These are phyloP conservation scores for Apogon hyalosoma DNA, from an alignment of 2,797 vertebrate species.

Conservation along the genomic window DNA sequence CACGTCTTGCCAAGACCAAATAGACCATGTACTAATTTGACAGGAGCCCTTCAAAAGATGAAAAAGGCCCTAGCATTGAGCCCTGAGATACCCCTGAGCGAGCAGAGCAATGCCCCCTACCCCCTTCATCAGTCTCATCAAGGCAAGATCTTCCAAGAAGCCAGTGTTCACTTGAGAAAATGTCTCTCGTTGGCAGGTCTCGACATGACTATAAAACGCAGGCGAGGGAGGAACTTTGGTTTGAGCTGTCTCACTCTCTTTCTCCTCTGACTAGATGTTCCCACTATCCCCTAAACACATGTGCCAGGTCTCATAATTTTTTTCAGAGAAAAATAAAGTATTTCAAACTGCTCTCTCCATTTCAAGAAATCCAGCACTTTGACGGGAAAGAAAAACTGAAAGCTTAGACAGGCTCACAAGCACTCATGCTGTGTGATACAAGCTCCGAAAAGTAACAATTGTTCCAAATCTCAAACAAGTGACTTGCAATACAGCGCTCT, in stretches of 20 bases:
- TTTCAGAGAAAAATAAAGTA: conserved; percentile 90
- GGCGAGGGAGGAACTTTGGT: conserved; percentile 93
- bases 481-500: conserved; percentile 81
- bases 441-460: conserved; percentile 77
- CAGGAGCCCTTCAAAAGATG: conserved; percentile 67
- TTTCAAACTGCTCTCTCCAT: conserved; percentile 86
- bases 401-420: conserved; percentile 74
- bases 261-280: conserved; percentile 90
- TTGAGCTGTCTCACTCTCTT: conserved; percentile 91
- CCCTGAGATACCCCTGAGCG: conserved; percentile 72
- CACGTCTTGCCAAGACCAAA: conserved; percentile 90
- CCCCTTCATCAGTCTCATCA: conserved; percentile 81
- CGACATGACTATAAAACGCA: conserved; percentile 99
- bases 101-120: conserved; percentile 64
- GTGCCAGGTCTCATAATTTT: conserved; percentile 99
- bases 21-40: conserved; percentile 82
- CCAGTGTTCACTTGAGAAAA: conserved; percentile 94
- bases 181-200: conserved; percentile 99
- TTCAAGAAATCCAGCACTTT: conserved; percentile 87
- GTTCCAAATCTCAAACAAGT: conserved; percentile 74
- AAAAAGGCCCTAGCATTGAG: conserved; percentile 68
- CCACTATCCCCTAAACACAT: conserved; percentile 87
- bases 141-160: conserved; percentile 93
- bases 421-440: conserved; percentile 79
- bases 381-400: conserved; percentile 73